Base-by-base conservation (phyloP, 2,888 invertebrate species). In the Lepidocyrtoides sp. region DNA sequence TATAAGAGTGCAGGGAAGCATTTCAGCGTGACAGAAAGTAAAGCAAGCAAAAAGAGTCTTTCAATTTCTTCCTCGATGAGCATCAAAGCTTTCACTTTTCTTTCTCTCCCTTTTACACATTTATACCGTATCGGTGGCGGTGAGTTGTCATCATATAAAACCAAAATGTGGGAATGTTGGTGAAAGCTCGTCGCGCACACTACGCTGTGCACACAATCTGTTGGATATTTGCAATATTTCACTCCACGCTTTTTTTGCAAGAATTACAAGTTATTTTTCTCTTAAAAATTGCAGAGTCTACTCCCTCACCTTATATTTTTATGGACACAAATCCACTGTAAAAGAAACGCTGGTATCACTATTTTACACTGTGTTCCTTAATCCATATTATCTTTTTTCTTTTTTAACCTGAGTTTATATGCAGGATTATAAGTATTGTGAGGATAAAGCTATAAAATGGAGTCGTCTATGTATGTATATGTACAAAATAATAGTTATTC, bases 31-130 rank as follows among this genome's bases (percentile, higher is more conserved):
- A 20, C 7, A 23, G 23, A 57, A 57, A 72, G 32, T 69, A 23
- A 12, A 72, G 44, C 69, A 85, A 85, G 85, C 60, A 75, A 60
- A 41, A 26, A 84, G 66, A 84, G 72, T 79, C 63, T 77, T 87
- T 87, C 63, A 77, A 60, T 79, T 87, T 87, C 87, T 87, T 87
- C 48, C 63, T 66, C 63, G 79, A 63, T 63, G 77, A 63, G 77
- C 77, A 77, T 77, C 77, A 77, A 87, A 86, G 75, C 77, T 48
- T 87, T 87, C 29, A 77, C 77, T 77, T 77, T 83, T 77, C 51
- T 75, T 41, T 51, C 41, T 84, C 51, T 69, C 23, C 20, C 51
- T 69, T 32, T 57, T 14, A 29, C 20, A 41, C 48, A 87, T 23
- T 29, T 57, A 66, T 88, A 88, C 88, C 81, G 51, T 88, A 81